A percentile compares a stretch with the other conserved stretches of the same genome.
phyloP scores from a whole-genome alignment of 2,113 vertebrate species.

The Paramisgurnus dabryanus region DNA sequence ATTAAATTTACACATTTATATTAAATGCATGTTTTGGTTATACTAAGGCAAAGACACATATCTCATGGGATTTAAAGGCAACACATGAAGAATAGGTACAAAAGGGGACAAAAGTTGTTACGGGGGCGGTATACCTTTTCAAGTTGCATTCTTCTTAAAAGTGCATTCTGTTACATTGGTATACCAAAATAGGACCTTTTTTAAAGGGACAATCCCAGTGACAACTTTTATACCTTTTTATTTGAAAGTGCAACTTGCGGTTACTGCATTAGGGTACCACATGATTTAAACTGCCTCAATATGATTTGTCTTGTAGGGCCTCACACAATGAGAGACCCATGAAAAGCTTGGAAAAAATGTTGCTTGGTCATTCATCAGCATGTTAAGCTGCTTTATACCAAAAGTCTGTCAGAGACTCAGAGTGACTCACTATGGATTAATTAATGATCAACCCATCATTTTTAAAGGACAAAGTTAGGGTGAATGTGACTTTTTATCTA shows the following conservation, averaged over 20 bases:
- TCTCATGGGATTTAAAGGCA: too few species aligned
- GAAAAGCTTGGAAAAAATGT: conserved; percentile 30
- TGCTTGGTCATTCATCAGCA: background rate
- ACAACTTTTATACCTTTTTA: too few species aligned
- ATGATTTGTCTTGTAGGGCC: background rate
- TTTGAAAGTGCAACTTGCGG: background rate
- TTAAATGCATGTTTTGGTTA: too few species aligned
- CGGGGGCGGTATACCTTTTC: too few species aligned
- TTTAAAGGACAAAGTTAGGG: background rate
- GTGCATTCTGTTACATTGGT: too few species aligned
- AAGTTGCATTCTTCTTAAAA: too few species aligned
- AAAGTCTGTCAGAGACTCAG: background rate
- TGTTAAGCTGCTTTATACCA: conserved; percentile 10
- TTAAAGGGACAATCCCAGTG: too few species aligned
- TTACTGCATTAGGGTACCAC: background rate
- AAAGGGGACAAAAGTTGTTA: too few species aligned
- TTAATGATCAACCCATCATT: background rate
- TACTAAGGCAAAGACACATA: too few species aligned
- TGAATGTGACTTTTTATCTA: background rate
- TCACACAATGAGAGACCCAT: background rate
- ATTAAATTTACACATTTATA: background rate
- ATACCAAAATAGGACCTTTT: too few species aligned
- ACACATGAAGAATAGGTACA: too few species aligned
- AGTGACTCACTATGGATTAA: conserved; percentile 20
- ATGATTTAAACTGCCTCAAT: background rate